Base-by-base conservation (phyloP, 2,113 vertebrate species). In the Aspidoscelis tigris region DNA sequence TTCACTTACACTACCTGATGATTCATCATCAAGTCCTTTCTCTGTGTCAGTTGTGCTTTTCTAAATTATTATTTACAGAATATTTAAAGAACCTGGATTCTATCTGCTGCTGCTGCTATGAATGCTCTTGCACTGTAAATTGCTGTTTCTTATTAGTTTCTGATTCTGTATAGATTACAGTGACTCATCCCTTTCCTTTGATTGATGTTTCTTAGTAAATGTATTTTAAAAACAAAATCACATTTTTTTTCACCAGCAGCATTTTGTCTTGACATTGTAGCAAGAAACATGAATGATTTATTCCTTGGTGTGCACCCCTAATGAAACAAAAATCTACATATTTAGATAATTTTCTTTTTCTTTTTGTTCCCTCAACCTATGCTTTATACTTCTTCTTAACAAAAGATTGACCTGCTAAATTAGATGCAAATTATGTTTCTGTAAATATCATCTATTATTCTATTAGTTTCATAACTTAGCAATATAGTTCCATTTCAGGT, bases 1-100 rank as follows among this genome's bases (percentile, higher is more conserved):
- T 95, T 96, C 94, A 84, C 91, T 95, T 95, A 94, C 93, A 92
- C 88, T 93, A 88, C 92, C 89, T 95, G 90, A 90, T 92, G 89
- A 95, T 95, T 96, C 93, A 95, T 95, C 92, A 94, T 58, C 76
- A 82, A 92, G 84, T 86, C 89, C 93, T 80, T 95, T 90, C 86
- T 90, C 50, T 66, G 76, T 95, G 94, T 95, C 92, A 94, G 2
- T 89, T 93, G 78, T 92, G 86, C 85, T 84, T 93, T 90, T 94
- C 83, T 84, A 69, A 92, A 93, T 90, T 93, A 92, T 95, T 95
- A 94, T 95, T 96, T 95, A 90, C 89, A 89, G 91, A 94, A 93
- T 94, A 92, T 94, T 94, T 96, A 94, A 96, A 91, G 89, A 93
- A 86, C 86, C 85, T 86, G 91, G 90, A 92, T 91, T 94, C 83